A percentile compares a stretch with the other conserved stretches of the same genome.
Evolutionary conservation across 2,797 vertebrate species (phyloP).

Genomic region (Malacoctenus gilli): DNA sequence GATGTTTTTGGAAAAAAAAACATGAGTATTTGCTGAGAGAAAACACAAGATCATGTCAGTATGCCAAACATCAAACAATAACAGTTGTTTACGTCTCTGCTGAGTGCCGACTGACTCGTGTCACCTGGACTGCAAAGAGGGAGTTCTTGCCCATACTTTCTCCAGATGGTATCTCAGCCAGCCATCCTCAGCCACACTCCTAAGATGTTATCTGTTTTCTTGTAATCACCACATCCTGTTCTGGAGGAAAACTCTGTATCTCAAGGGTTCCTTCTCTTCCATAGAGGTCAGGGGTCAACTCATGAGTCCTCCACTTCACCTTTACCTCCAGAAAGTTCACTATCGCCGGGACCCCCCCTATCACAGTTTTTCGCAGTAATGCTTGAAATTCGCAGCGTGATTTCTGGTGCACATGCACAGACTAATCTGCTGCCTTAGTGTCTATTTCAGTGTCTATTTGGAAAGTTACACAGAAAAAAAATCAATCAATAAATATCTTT

Average conservation of each 20-base stretch:
- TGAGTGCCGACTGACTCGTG: background rate
- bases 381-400: slow-evolving; percentile 1
- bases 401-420: slow-evolving; percentile 16
- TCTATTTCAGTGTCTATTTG: slow-evolving; percentile 31
- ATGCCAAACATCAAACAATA: slow-evolving; percentile 8
- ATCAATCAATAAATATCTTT: slow-evolving; percentile 47
- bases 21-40: background rate
- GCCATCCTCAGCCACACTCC: slow-evolving; percentile 8
- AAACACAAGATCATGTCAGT: background rate
- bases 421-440: no score
- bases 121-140: background rate
- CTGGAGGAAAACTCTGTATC: slow-evolving; percentile 11
- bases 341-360: background rate
- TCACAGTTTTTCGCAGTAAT: slow-evolving; percentile 10
- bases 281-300: slow-evolving; percentile 74
- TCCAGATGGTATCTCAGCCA: background rate
- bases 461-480: slow-evolving; percentile 38
- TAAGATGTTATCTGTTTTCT: slow-evolving; percentile 14
- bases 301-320: slow-evolving; percentile 48
- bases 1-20: slow-evolving; percentile 11
- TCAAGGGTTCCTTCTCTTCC: slow-evolving; percentile 30
- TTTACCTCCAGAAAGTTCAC: slow-evolving; percentile 15
- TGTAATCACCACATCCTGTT: slow-evolving; percentile 16
- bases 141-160: no score
- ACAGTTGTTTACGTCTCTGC: background rate